Conservation (phyloP, 2,797 vertebrate species). For the Zalophus californianus region DNA sequence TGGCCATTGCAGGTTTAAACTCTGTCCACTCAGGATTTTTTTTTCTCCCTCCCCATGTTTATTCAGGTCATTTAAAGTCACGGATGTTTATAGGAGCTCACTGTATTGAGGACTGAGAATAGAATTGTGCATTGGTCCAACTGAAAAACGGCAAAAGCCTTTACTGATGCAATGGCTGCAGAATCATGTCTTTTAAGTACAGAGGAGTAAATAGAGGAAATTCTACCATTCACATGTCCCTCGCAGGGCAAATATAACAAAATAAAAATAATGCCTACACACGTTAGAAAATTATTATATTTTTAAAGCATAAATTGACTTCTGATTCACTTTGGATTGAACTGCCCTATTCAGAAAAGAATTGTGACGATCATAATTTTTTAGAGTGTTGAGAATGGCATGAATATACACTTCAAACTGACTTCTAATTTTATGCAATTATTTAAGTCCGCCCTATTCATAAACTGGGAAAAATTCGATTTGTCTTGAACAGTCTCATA, state of each 20-base stretch:
- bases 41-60: not conserved
- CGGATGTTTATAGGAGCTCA: not conserved
- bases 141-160: not conserved
- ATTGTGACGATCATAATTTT: not conserved
- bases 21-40: not conserved
- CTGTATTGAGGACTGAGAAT: not conserved
- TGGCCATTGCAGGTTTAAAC: not conserved
- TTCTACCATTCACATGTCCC: not conserved
- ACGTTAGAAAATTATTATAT: not conserved
- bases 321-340: not conserved
- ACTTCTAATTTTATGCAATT: slow-evolving; percentile 36
- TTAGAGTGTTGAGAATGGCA: not conserved
- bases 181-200: not conserved
- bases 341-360: slow-evolving; percentile 21
- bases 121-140: not conserved
- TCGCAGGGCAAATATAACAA: not conserved
- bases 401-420: not conserved
- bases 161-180: not conserved
- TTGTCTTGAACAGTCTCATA: not conserved
- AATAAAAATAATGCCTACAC: not conserved
- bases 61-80: not conserved
- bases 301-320: slow-evolving; percentile 17
- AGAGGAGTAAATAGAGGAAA: not conserved
- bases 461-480: not conserved
- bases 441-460: not conserved